A percentile compares a stretch with the other conserved stretches of the same genome.
Conservation (phyloP, 2,113 vertebrate species). For the Mixornis gularis region DNA sequence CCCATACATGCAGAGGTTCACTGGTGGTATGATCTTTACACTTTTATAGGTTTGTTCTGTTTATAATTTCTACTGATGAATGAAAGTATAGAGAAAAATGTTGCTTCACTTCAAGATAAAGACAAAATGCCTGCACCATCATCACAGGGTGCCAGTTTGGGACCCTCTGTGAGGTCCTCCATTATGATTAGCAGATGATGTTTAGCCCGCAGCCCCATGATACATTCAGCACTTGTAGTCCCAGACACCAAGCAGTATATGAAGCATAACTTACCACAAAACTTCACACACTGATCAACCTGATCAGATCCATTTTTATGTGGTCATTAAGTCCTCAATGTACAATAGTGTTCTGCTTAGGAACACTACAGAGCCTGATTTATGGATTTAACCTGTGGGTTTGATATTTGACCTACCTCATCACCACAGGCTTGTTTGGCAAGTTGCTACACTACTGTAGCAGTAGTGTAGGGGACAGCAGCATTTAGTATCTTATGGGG, state of each 20-base stretch:
- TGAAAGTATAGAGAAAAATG: background rate
- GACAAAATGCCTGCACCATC: rapidly evolving
- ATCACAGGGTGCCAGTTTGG: rapidly evolving
- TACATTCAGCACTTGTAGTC: background rate
- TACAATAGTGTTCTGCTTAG: background rate
- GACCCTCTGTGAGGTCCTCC: background rate
- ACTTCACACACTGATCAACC: background rate
- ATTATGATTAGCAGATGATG: background rate
- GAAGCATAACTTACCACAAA: background rate
- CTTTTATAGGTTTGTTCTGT: background rate
- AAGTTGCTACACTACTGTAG: background rate
- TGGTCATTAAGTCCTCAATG: background rate
- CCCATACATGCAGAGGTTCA: background rate
- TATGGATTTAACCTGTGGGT: background rate
- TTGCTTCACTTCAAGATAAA: background rate
- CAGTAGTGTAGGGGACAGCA: background rate
- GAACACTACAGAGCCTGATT: background rate
- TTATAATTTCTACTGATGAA: background rate
- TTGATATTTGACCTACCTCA: background rate
- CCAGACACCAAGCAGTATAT: rapidly evolving
- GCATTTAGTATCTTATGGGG: rapidly evolving
- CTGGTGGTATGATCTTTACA: background rate
- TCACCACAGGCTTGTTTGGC: background rate
- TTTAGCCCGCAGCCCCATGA: background rate
- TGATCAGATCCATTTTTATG: background rate